Percentiles rank a stretch among this genome's conserved stretches.
These are phyloP conservation scores for Carassius auratus DNA, from an alignment of 2,113 vertebrate species.

Conservation along the genomic window DNA sequence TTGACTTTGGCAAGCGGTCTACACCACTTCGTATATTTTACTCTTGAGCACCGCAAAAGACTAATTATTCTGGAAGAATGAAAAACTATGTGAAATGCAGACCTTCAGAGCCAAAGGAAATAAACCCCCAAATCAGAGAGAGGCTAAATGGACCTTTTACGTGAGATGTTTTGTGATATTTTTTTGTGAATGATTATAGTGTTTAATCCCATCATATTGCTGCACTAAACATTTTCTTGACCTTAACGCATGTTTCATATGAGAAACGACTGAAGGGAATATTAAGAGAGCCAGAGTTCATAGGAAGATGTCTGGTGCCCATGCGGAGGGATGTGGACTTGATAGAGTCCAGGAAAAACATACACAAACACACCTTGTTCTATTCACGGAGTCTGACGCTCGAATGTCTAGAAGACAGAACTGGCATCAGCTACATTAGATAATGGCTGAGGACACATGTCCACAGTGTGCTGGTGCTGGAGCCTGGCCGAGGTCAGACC, in stretches of 20 bases:
- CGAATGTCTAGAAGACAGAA: slow-evolving; percentile 57
- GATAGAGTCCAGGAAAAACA: slow-evolving; percentile 30
- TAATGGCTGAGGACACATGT: slow-evolving; percentile 71
- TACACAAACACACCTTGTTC: slow-evolving; percentile 41
- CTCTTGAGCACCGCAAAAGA: slow-evolving; percentile 54
- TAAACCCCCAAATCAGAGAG: slow-evolving; percentile 60
- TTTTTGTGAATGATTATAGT: slow-evolving; percentile 54
- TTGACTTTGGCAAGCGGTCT: slow-evolving; percentile 60
- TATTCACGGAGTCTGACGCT: slow-evolving; percentile 17
- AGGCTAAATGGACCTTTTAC: slow-evolving; percentile 55
- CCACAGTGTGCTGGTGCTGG: slow-evolving; percentile 72
- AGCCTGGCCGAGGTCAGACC: slow-evolving; percentile 37
- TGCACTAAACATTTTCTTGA: slow-evolving; percentile 65
- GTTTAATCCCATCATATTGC: slow-evolving; percentile 69
- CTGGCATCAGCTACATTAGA: slow-evolving; percentile 65
- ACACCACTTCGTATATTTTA: slow-evolving; percentile 61
- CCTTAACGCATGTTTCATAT: slow-evolving; percentile 55
- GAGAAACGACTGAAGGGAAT: background rate
- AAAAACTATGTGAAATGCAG: slow-evolving; percentile 60
- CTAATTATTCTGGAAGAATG: slow-evolving; percentile 59
- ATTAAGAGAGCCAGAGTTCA: background rate
- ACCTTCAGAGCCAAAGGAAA: slow-evolving; percentile 68
- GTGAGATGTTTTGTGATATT: slow-evolving; percentile 58
- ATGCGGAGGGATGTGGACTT: slow-evolving; percentile 5
- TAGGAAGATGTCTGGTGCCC: slow-evolving; percentile 1